Conservation (phyloP, 2,113 vertebrate species). For the Nestor notabilis region DNA sequence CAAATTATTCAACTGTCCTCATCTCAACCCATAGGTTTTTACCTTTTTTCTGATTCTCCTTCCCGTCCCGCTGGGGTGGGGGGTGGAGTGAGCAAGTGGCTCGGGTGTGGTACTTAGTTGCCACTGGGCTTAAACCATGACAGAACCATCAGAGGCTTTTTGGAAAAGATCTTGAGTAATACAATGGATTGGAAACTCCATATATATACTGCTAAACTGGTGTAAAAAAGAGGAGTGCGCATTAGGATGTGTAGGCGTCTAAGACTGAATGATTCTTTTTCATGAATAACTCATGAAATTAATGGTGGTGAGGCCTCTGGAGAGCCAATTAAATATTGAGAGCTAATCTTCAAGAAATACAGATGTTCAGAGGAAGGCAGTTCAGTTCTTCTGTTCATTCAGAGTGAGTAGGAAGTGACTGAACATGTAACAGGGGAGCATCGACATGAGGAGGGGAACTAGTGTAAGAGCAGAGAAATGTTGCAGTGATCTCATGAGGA, state of each 20-base stretch:
- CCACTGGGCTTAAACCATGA: background rate
- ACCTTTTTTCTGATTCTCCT: background rate
- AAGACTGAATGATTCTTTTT: background rate
- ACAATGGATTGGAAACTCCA: background rate
- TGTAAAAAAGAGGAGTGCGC: background rate
- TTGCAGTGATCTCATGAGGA: background rate
- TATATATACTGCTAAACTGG: fast-evolving
- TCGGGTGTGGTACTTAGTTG: background rate
- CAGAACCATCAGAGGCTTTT: background rate
- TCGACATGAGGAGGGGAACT: background rate
- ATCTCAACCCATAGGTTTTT: background rate
- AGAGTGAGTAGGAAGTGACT: background rate
- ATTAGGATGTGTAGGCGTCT: background rate
- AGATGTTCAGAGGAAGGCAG: background rate
- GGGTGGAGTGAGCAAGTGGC: background rate
- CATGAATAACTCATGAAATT: background rate
- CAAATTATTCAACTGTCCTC: background rate
- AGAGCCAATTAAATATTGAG: background rate
- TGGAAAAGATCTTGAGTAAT: background rate
- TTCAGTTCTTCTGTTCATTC: background rate
- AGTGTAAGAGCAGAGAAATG: background rate
- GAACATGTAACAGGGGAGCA: background rate
- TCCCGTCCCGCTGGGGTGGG: background rate
- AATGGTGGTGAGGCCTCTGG: background rate
- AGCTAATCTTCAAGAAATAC: background rate